Conservation (phyloP, 2,888 invertebrate species). For the Pollenia angustigena region DNA sequence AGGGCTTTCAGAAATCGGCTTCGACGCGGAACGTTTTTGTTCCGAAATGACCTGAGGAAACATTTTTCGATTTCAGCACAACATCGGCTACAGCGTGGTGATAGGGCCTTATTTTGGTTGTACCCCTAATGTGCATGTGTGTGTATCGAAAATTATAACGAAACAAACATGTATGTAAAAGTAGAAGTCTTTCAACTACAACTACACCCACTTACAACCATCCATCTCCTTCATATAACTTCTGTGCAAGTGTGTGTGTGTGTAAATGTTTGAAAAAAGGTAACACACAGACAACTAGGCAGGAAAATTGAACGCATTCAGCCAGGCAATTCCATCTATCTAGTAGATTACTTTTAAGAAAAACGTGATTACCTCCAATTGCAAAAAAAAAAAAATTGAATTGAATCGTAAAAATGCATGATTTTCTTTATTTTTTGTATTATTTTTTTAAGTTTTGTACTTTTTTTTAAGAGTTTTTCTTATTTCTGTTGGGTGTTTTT, state of each 20-base stretch:
- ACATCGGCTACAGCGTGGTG: too few species aligned
- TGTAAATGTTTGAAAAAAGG: too few species aligned
- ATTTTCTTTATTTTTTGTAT: slow-evolving; percentile 33
- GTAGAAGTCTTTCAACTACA: not conserved
- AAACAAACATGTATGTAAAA: not conserved
- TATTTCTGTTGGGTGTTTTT: not conserved
- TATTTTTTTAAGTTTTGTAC: slow-evolving; percentile 8
- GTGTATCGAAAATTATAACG: not conserved
- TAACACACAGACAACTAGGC: slow-evolving; percentile 32
- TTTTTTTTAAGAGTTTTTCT: slow-evolving; percentile 9
- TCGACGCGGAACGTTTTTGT: too few species aligned
- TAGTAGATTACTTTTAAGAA: slow-evolving; percentile 52
- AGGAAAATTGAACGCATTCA: slow-evolving; percentile 49
- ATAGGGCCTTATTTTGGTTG: too few species aligned
- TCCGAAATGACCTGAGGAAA: too few species aligned
- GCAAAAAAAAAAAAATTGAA: slow-evolving; percentile 64
- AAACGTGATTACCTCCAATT: slow-evolving; percentile 75
- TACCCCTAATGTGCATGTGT: not conserved
- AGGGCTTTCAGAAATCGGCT: too few species aligned
- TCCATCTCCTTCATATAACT: slow-evolving; percentile 1
- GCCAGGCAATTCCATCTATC: slow-evolving; percentile 51
- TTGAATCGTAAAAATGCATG: slow-evolving; percentile 42
- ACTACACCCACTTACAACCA: slow-evolving; percentile 10
- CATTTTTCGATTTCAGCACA: too few species aligned
- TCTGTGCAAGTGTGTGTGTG: not conserved